Conservation (phyloP, 1,140 invertebrate genomes). For the Limonius californicus region DNA sequence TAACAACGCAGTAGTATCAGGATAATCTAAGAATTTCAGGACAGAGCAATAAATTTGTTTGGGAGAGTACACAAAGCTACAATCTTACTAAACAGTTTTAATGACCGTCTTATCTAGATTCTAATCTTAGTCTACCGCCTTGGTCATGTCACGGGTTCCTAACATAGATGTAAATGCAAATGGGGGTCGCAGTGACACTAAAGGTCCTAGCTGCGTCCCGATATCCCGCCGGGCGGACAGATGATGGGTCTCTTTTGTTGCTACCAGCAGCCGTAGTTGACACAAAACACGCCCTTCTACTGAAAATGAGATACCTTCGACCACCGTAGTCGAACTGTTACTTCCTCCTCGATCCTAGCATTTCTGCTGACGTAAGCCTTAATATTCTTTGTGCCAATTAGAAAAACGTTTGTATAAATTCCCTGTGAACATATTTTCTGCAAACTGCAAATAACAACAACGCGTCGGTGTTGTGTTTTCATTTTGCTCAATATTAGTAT, state of each 20-base stretch:
- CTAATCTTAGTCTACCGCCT: slow-evolving; percentile 13
- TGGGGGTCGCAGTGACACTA: not conserved
- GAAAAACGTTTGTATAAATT: too few species aligned
- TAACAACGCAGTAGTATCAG: too few species aligned
- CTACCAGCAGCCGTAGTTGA: not conserved
- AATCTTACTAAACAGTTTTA: slow-evolving; percentile 7
- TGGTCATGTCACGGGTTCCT: slow-evolving; percentile 10
- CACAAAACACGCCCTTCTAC: not conserved
- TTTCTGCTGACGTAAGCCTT: too few species aligned
- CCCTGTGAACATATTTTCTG: too few species aligned
- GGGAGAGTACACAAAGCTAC: not conserved
- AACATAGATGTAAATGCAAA: slow-evolving; percentile 15
- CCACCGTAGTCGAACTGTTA: too few species aligned
- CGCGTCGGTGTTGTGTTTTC: too few species aligned
- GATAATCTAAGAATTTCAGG: not conserved
- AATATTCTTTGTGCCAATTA: too few species aligned
- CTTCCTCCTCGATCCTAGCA: too few species aligned
- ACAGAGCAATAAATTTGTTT: not conserved
- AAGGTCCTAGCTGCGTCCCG: not conserved
- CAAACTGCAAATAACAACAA: too few species aligned
- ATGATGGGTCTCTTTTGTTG: not conserved
- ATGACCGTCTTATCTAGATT: slow-evolving; percentile 8
- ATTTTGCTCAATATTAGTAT: too few species aligned
- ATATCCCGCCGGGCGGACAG: not conserved
- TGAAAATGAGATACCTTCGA: too few species aligned